Conservation (phyloP, 2,113 vertebrate genomes). For the Dermatemys mawii region DNA sequence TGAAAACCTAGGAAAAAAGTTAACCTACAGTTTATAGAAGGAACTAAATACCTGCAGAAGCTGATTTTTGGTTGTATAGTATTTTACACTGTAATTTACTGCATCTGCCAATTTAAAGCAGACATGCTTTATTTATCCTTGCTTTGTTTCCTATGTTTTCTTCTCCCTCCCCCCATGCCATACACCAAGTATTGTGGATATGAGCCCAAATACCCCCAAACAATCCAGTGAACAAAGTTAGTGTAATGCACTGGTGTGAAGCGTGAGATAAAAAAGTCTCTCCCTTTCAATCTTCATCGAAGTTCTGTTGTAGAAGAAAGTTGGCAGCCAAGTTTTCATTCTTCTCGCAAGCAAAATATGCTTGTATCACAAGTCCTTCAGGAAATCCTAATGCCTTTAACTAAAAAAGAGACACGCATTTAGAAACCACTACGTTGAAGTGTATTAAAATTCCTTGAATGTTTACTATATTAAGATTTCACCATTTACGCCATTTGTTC, state of each 20-base stretch:
- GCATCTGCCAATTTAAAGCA: conserved; percentile 76
- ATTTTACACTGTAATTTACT: conserved; percentile 74
- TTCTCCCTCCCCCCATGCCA: conserved; percentile 63
- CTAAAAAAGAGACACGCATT: conserved; percentile 76
- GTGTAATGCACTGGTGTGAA: conserved; percentile 88
- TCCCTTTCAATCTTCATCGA: conserved; percentile 92
- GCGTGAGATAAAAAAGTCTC: conserved; percentile 73
- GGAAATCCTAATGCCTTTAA: conserved; percentile 98
- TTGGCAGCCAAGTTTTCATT: conserved; percentile 98
- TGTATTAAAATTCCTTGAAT: neutral
- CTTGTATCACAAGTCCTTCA: conserved; percentile 98
- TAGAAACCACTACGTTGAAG: neutral
- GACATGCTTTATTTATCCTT: conserved; percentile 72
- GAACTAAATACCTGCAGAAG: conserved; percentile 80
- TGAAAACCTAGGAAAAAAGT: conserved; percentile 72
- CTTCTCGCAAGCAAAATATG: conserved; percentile 98
- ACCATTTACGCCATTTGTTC: neutral
- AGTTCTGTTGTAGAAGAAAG: conserved; percentile 98
- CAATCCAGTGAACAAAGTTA: conserved; percentile 85
- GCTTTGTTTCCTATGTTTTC: conserved; percentile 61
- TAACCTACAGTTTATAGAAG: conserved; percentile 75
- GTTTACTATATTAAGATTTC: neutral
- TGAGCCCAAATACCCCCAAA: conserved; percentile 81
- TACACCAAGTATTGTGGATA: conserved; percentile 82
- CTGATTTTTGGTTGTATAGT: conserved; percentile 81